Base-by-base conservation (phyloP, 2,888 invertebrate species). In the Panopea generosa region DNA sequence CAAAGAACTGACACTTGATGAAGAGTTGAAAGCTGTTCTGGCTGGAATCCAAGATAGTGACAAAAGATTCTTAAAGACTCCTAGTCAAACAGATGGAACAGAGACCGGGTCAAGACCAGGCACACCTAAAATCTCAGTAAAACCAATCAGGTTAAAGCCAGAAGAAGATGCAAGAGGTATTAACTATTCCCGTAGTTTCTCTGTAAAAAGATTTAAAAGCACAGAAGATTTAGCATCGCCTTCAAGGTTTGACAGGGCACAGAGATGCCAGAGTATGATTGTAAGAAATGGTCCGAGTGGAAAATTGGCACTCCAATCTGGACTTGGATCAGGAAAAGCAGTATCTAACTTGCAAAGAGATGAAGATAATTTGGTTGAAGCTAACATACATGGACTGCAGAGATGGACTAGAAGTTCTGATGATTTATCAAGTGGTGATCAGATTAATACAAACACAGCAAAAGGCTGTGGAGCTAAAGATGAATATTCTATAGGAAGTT, bases 11-110 rank as follows among this genome's bases (percentile, higher is more conserved):
- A 63, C 59, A 2, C 27, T 74, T 11, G 62, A 63, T 9, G 74
- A 68, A 16, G 74, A 74, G 49, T 47, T 74, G 14, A 68, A 50
- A 27, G 16, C 57, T 40, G 74, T 57, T 4, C 43, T 73, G 14
- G 49, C 67, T 33, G 60, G 50, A 20, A 73, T 73, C 11, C 55
- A 56, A 33, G 62, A 66, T 50, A 67, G 33, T 26, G 52, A 73
- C 9, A 27, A 40, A 11, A 47, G 26, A 11, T 50, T 67, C n/a
- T 38, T 69, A 18, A 74, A 53, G 61, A 24, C 74, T 29, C 47
- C 52, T 38, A 38, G 45, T 20, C 40, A 26, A 22, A 43, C 53
- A 24, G 62, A 52, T 45, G 68, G 63, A 1, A 29, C 63, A 24
- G 63, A 68, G 26, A 45, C 33, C 14, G 68, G 59, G 2, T 63